Conservation (phyloP, 2,888 invertebrate species). For the Lasioglossum villosulum region DNA sequence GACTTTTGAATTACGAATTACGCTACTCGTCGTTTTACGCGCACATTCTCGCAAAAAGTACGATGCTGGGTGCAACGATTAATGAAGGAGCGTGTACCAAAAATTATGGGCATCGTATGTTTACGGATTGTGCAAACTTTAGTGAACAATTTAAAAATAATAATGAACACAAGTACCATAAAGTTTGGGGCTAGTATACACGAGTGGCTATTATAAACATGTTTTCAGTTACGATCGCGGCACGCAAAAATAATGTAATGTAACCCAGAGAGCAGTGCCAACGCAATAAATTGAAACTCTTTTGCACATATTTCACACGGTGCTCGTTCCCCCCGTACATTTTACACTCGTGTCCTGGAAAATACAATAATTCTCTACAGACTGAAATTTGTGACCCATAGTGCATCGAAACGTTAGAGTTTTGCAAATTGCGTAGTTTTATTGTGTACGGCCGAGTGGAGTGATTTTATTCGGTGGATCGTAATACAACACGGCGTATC, state of each 20-base stretch:
- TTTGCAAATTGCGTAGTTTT: constrained; percentile 11
- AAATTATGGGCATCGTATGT: background rate
- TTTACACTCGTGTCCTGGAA: constrained; percentile 7
- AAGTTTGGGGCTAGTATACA: background rate
- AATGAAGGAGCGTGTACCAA: background rate
- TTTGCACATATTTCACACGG: constrained; percentile 17
- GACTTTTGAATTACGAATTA: background rate
- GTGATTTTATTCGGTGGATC: constrained; percentile 10
- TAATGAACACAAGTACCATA: background rate
- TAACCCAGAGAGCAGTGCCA: background rate
- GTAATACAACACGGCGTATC: constrained; percentile 5
- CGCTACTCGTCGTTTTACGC: background rate
- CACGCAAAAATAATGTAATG: background rate
- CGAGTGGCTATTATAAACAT: background rate
- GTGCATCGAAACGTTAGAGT: constrained; percentile 16
- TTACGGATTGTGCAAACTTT: background rate
- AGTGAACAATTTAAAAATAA: background rate
- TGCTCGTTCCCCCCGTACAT: constrained; percentile 3
- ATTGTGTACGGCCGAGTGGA: background rate
- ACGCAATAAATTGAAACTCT: constrained; percentile 26
- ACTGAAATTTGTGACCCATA: background rate
- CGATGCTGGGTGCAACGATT: background rate
- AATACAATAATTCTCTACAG: constrained; percentile 13
- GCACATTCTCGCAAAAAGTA: background rate
- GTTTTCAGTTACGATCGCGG: background rate